Conservation (phyloP, 2,888 invertebrate species). For the Mamestra brassicae region DNA sequence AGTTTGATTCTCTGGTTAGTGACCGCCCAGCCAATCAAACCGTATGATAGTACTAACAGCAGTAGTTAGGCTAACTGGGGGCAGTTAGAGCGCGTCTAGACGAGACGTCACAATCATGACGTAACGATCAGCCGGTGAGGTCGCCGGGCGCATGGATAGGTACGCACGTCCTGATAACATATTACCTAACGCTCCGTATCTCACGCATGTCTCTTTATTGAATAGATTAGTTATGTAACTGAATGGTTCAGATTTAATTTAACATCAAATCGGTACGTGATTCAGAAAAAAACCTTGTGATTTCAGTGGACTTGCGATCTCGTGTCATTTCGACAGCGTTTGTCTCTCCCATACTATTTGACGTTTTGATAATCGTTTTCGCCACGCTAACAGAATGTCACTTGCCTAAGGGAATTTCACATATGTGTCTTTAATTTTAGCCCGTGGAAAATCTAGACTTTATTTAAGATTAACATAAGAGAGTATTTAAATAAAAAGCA, state of each 20-base stretch:
- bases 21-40: conserved; percentile 1
- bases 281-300: too few species aligned
- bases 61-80: not conserved
- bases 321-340: too few species aligned
- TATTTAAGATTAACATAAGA: too few species aligned
- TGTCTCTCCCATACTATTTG: too few species aligned
- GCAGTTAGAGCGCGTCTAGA: conserved; percentile 21
- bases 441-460: too few species aligned
- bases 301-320: too few species aligned
- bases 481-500: too few species aligned
- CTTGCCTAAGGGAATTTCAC: too few species aligned
- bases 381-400: too few species aligned
- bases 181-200: not conserved
- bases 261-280: too few species aligned
- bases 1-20: not conserved
- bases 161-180: not conserved
- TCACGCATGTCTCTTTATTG: not conserved
- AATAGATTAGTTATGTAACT: not conserved
- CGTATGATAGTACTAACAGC: conserved; percentile 15
- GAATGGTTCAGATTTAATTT: conserved; percentile 1
- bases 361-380: too few species aligned
- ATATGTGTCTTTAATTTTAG: too few species aligned
- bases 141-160: not conserved
- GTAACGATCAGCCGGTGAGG: not conserved
- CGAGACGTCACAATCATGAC: conserved; percentile 5